phyloP scores from a whole-genome alignment of 2,797 vertebrate genomes.

The Babyrousa celebensis region DNA sequence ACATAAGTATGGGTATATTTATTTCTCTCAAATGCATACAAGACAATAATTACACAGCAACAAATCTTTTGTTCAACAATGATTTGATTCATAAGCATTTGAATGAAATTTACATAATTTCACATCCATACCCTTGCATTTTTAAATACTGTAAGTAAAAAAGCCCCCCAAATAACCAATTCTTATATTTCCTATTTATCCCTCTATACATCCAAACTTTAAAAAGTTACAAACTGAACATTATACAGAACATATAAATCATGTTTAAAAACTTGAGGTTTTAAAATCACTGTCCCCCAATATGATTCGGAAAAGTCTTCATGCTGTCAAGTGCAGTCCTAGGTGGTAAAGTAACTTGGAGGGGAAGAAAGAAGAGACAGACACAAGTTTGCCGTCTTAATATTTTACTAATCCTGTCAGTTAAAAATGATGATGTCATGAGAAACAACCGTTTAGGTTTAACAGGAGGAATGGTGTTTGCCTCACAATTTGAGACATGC shows the following conservation, averaged over 20 bases:
- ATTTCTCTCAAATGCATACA: slow-evolving; percentile 89
- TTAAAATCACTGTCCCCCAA: slow-evolving; percentile 89
- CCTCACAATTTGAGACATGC: slow-evolving; percentile 90
- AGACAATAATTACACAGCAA: slow-evolving; percentile 91
- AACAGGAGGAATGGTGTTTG: slow-evolving; percentile 86
- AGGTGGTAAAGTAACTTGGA: slow-evolving; percentile 83
- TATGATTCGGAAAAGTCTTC: slow-evolving; percentile 86
- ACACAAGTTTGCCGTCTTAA: slow-evolving; percentile 89
- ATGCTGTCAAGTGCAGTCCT: slow-evolving; percentile 86
- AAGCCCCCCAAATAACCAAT: slow-evolving; percentile 90
- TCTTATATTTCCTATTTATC: slow-evolving; percentile 91
- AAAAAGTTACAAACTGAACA: slow-evolving; percentile 93
- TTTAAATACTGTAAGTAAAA: slow-evolving; percentile 92
- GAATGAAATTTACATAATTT: slow-evolving; percentile 90
- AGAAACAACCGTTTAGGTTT: slow-evolving; percentile 88
- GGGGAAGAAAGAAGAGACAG: slow-evolving; percentile 87
- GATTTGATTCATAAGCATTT: slow-evolving; percentile 89
- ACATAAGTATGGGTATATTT: slow-evolving; percentile 87
- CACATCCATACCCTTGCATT: slow-evolving; percentile 89
- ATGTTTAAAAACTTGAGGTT: slow-evolving; percentile 92
- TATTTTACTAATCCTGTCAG: slow-evolving; percentile 90
- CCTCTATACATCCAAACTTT: slow-evolving; percentile 92
- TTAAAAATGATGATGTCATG: slow-evolving; percentile 81
- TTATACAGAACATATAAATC: slow-evolving; percentile 93
- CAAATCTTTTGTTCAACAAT: slow-evolving; percentile 89